phyloP scores from a whole-genome alignment of 2,113 vertebrate genomes.

The Calyptommatus sinebrachiatus region DNA sequence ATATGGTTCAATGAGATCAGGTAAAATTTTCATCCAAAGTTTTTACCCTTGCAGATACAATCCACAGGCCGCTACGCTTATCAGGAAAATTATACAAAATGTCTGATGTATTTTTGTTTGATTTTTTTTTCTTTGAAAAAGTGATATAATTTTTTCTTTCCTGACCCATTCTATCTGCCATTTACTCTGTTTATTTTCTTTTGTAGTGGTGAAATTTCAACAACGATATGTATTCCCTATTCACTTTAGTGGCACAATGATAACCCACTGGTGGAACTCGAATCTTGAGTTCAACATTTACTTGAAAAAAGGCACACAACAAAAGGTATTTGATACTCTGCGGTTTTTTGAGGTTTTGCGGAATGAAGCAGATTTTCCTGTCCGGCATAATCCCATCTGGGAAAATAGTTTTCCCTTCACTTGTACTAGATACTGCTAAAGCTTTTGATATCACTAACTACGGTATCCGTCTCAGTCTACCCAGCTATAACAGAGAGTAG shows the following conservation, averaged over 20 bases:
- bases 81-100: too few relatives aligned
- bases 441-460: not conserved
- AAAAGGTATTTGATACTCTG: conserved; percentile 75
- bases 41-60: too few relatives aligned
- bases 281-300: conserved; percentile 85
- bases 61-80: too few relatives aligned
- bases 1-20: too few relatives aligned
- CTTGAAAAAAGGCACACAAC: conserved; percentile 78
- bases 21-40: too few relatives aligned
- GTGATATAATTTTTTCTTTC: not conserved
- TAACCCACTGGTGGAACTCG: conserved; percentile 84
- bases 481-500: not conserved
- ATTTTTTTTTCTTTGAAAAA: not conserved
- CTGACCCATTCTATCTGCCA: too few relatives aligned
- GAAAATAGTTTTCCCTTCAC: too few relatives aligned
- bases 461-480: not conserved
- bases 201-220: conserved; percentile 86
- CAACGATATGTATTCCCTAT: conserved; percentile 84
- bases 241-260: conserved; percentile 67
- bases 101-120: not conserved
- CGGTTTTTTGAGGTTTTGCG: not conserved
- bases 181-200: conserved; percentile 39
- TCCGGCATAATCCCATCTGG: too few relatives aligned
- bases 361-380: not conserved
- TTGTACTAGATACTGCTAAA: not conserved